Evolutionary conservation across 2,113 vertebrate genomes (phyloP).

Genomic region (Entomyzon cyanotis): DNA sequence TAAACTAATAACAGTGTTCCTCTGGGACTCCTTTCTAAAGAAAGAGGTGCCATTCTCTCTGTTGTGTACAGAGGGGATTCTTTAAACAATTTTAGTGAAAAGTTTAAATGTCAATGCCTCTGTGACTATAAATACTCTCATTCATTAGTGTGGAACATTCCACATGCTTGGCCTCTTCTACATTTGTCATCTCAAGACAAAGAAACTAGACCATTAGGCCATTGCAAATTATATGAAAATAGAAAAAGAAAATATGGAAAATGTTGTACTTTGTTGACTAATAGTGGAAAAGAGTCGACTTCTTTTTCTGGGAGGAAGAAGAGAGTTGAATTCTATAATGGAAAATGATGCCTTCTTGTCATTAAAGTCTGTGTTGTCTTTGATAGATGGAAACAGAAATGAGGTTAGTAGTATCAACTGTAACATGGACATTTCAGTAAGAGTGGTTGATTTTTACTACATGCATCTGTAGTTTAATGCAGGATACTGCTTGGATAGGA

Average conservation of each 20-base stretch:
- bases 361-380: not conserved
- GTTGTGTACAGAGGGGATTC: not conserved
- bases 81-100: not conserved
- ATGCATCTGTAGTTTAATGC: not conserved
- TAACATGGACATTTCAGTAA: not conserved
- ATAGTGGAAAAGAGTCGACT: not conserved
- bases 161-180: not conserved
- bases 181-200: not conserved
- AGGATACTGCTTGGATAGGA: not conserved
- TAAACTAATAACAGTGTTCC: not conserved
- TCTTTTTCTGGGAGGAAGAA: not conserved
- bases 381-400: not conserved
- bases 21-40: not conserved
- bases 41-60: not conserved
- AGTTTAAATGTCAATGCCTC: not conserved
- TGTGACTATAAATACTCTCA: not conserved
- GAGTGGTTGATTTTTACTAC: not conserved
- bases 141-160: not conserved
- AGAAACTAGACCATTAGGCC: not conserved
- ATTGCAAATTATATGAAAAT: not conserved
- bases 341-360: not conserved
- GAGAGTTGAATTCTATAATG: not conserved
- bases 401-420: not conserved
- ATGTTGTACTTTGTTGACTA: not conserved
- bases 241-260: not conserved